These are phyloP conservation scores for Bolborhynchus lineola DNA, from an alignment of 2,113 vertebrate species.

Conservation along the genomic window DNA sequence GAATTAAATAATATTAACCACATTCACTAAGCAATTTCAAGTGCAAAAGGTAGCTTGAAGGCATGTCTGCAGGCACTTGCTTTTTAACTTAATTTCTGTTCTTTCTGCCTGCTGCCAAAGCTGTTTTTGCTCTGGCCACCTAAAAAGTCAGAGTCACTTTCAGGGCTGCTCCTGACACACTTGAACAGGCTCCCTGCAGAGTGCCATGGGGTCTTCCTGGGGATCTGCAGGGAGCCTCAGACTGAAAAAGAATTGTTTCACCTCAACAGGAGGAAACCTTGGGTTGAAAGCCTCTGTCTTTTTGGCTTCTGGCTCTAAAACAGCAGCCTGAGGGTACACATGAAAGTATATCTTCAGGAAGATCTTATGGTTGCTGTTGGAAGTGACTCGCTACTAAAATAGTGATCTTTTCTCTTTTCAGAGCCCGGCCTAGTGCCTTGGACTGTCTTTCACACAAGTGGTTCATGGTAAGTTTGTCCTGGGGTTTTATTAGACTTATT, in stretches of 20 bases:
- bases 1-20: neutral
- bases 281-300: neutral
- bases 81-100: neutral
- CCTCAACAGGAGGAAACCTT: neutral
- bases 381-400: neutral
- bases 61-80: neutral
- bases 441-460: constrained; percentile 65
- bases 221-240: neutral
- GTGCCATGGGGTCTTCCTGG: neutral
- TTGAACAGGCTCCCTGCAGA: neutral
- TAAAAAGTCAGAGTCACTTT: neutral
- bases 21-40: neutral
- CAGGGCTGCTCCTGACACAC: neutral
- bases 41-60: neutral
- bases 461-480: constrained; percentile 56
- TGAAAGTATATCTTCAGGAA: neutral
- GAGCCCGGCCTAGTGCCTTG: constrained; percentile 48
- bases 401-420: neutral
- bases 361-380: neutral
- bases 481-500: neutral
- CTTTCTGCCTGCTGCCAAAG: neutral
- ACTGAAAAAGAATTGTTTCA: neutral
- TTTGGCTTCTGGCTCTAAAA: neutral
- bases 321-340: neutral
- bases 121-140: neutral